Evolutionary conservation across 1,140 invertebrate species (phyloP), one percentile per base, ranked within the genome.

Genomic region (Aphelenchoides avenae): DNA sequence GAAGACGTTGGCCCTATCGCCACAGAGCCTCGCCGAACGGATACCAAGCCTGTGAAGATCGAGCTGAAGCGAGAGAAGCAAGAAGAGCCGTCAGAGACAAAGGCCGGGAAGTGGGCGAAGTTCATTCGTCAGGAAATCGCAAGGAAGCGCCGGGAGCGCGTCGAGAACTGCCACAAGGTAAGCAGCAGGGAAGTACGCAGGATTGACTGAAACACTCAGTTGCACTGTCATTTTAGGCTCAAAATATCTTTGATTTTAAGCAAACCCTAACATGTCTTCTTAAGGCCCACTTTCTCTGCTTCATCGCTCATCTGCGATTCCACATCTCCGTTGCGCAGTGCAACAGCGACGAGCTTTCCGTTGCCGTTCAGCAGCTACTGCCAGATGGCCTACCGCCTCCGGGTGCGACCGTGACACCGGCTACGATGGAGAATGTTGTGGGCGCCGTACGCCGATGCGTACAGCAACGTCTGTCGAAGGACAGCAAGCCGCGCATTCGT

Each of bases 51-150:
- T 24, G 20, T 61, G 3, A 33, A 56, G 40, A 48, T 34, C 46
- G 31, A 6, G 15, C 40, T 31, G 33, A 65, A 40, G 30, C 37
- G 9, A 20, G 41, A 63, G 34, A 60, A 11, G 15, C 27, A n/a
- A 40, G n/a, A 7, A 47, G 66, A 55, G 60, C 3, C n/a, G 60
- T 64, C 9, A 39, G 43, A 41, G 11, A n/a, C n/a, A n/a, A n/a
- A n/a, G n/a, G n/a, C 9, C 20, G 55, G 36, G 41, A 46, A 65
- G 24, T 64, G 60, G 57, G 50, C 48, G 51, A 62, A 66, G 20
- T 9, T 37, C 20, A 39, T 60, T 6, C 30, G 61, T 11, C 13
- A 34, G 26, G 57, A 65, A 50, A 60, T 60, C 18, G 58, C 39
- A 29, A 26, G 60, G 9, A 64, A 53, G 13, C 61, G 60, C 22